A percentile compares a stretch with the other conserved stretches of the same genome.
phyloP scores from a whole-genome alignment of 1,140 invertebrate genomes.

The Drosophila obscura region DNA sequence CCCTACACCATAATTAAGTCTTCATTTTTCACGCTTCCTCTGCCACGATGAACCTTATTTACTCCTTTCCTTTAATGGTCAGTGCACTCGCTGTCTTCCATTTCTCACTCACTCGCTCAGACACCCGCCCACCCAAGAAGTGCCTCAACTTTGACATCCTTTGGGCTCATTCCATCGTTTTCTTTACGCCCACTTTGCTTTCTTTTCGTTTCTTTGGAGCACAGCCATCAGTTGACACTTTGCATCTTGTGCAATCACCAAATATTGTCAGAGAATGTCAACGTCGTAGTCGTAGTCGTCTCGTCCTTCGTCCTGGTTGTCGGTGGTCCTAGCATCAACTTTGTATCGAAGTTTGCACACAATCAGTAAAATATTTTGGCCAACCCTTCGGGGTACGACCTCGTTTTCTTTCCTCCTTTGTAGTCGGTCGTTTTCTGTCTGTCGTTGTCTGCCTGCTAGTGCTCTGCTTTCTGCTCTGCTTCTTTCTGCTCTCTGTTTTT shows the following conservation, averaged over 20 bases:
- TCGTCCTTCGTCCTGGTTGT: constrained; percentile 28
- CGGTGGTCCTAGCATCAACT: constrained; percentile 62
- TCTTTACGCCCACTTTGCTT: constrained; percentile 10
- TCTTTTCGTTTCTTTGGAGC: constrained; percentile 31
- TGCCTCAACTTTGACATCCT: constrained; percentile 23
- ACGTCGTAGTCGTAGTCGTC: constrained; percentile 44
- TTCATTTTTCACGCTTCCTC: neutral
- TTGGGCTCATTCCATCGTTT: constrained; percentile 4
- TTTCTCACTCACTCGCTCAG: neutral
- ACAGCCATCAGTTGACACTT: constrained; percentile 70
- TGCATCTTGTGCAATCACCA: constrained; percentile 82
- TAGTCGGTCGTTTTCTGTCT: constrained; percentile 49
- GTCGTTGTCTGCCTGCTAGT: constrained; percentile 41
- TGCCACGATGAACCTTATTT: constrained; percentile 3
- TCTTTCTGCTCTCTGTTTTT: constrained; percentile 56
- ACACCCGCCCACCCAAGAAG: no score
- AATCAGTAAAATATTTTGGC: constrained; percentile 83
- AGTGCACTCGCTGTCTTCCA: constrained; percentile 6
- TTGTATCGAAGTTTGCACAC: constrained; percentile 82
- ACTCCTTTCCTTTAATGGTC: constrained; percentile 25
- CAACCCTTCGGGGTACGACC: constrained; percentile 77
- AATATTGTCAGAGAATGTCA: constrained; percentile 79
- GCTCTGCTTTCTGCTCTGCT: constrained; percentile 1
- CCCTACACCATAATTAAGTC: constrained; percentile 12
- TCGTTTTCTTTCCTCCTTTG: constrained; percentile 73